Evolutionary conservation across 2,888 invertebrate genomes (phyloP), one percentile per base, ranked within the genome.

Genomic region (Apomyelois bistriatella): DNA sequence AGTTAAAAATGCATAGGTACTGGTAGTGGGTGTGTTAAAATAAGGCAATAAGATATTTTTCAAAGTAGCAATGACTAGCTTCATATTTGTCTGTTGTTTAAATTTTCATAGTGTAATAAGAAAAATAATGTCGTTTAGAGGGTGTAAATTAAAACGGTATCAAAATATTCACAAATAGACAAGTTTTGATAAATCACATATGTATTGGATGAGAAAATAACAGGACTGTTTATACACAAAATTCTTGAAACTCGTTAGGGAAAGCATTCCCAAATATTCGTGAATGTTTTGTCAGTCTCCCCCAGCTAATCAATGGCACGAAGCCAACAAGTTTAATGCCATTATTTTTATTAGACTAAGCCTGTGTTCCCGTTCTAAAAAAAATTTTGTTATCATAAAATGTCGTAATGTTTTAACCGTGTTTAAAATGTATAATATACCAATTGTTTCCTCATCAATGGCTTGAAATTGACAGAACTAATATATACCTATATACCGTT

Each of bases 391-490:
- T 66, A 74, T 68, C 70, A 54, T 56, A 58, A 74, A 75, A 72
- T 68, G 60, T 56, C 58, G 62, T 61, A 71, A 71, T 64, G 60
- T 58, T 53, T 68, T 76, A 76, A 81, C 79, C 73, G 76, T 73
- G 74, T 82, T 82, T 72, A 64, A 58, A 64, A 58, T 63, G 69
- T 72, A n/a, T n/a, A n/a, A n/a, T 72, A 67, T 58, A 53, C 55
- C 38, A 22, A 22, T 5, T 22, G 22, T 22, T 22, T 5, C 5
- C 22, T 22, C 3, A n/a, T n/a, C n/a, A n/a, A n/a, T n/a, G n/a
- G n/a, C n/a, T n/a, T n/a, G n/a, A n/a, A n/a, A n/a, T n/a, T n/a
- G n/a, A n/a, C 22, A 5, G 22, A 22, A 22, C 22, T 2, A 22
- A 5, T 22, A 22, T 22, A 5, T 22, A 22, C 22, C 22, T n/a